These are phyloP conservation scores for Psittacula echo DNA, from an alignment of 2,797 vertebrate genomes.

Conservation along the genomic window DNA sequence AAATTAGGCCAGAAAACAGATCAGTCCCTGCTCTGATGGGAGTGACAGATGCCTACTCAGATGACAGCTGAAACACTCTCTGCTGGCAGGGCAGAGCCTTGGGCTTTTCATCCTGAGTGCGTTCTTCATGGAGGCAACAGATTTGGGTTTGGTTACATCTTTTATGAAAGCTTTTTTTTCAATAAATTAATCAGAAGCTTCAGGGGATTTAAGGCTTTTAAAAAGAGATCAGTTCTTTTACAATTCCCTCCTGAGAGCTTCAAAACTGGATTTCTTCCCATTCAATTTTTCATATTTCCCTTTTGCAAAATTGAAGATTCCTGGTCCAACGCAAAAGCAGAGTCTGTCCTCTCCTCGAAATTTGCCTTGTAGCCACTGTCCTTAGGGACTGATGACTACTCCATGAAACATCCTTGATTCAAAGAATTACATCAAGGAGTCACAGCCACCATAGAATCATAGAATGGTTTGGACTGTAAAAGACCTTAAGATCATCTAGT, in stretches of 20 bases:
- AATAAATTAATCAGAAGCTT: conserved; percentile 67
- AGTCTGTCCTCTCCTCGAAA: not conserved
- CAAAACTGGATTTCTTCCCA: conserved; percentile 33
- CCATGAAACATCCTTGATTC: not conserved
- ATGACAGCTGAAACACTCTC: conserved; percentile 22
- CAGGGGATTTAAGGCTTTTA: conserved; percentile 28
- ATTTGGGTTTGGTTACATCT: conserved; percentile 39
- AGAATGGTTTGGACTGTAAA: not conserved
- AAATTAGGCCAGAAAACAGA: conserved; percentile 50
- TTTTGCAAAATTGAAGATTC: conserved; percentile 27
- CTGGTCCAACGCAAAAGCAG: not conserved
- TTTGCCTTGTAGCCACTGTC: not conserved
- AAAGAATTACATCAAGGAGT: not conserved
- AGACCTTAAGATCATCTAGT: not conserved
- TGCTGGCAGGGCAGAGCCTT: not conserved
- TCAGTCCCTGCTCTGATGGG: not conserved
- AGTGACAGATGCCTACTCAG: not conserved
- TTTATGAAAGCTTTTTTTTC: conserved; percentile 52
- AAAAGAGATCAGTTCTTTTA: conserved; percentile 31
- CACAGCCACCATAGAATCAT: not conserved
- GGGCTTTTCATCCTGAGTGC: conserved; percentile 8
- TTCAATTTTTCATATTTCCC: conserved; percentile 27
- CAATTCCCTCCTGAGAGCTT: conserved; percentile 36
- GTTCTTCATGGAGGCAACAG: not conserved
- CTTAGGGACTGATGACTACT: fast-evolving